phyloP scores from a whole-genome alignment of 1,140 invertebrate genomes.

The Drosophila funebris region DNA sequence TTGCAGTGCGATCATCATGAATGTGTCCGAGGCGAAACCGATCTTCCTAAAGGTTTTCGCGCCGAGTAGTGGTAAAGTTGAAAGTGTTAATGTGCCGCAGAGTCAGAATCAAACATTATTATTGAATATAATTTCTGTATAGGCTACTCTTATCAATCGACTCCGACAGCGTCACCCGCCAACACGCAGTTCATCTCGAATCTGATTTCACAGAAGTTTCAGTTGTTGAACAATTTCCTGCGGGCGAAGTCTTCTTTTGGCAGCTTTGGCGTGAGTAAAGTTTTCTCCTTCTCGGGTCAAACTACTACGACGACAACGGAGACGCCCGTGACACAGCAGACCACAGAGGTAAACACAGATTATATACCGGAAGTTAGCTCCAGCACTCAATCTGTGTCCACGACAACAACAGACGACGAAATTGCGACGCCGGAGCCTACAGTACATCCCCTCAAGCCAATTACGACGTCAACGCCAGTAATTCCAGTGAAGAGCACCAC shows the following conservation, averaged over 20 bases:
- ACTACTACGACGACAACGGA: conserved; percentile 57
- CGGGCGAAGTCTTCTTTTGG: conserved; percentile 55
- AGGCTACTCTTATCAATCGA: conserved; percentile 36
- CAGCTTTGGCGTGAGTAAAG: conserved; percentile 48
- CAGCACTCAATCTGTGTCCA: conserved; percentile 65
- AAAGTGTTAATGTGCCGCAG: not conserved
- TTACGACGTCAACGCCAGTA: conserved; percentile 32
- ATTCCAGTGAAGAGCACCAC: not conserved
- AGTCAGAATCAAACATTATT: not conserved
- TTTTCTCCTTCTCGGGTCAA: conserved; percentile 21
- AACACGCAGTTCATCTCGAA: conserved; percentile 55
- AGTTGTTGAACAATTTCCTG: conserved; percentile 50
- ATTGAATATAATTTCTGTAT: not conserved
- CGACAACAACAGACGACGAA: conserved; percentile 66
- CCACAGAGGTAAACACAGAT: conserved; percentile 75
- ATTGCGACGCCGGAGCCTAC: conserved; percentile 63
- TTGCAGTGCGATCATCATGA: conserved; percentile 16
- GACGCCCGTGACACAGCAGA: conserved; percentile 41
- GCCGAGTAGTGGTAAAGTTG: conserved; percentile 37
- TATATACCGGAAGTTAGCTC: conserved; percentile 61
- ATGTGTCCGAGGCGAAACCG: conserved; percentile 51
- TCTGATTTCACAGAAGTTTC: conserved; percentile 50
- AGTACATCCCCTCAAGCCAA: conserved; percentile 60
- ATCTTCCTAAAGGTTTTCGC: conserved; percentile 59
- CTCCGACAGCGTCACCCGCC: conserved; percentile 34